Evolutionary conservation across 2,888 invertebrate species (phyloP).

Genomic region (Nomada fucata): DNA sequence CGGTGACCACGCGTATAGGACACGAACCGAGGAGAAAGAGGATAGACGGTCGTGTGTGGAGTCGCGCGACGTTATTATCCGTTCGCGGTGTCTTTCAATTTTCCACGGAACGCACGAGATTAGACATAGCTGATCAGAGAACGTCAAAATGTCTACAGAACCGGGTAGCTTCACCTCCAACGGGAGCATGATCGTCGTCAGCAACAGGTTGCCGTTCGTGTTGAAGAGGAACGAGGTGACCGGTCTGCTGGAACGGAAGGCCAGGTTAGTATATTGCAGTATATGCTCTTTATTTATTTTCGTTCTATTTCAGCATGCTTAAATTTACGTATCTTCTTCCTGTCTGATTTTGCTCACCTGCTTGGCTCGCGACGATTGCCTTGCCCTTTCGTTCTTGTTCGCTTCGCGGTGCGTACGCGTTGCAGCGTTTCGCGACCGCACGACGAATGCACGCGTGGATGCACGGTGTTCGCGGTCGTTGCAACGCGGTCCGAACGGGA

Average conservation of each 20-base stretch:
- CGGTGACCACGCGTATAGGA: conserved; percentile 30
- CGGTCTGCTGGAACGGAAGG: conserved; percentile 90
- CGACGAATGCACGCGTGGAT: conserved; percentile 11
- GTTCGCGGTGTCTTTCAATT: conserved; percentile 36
- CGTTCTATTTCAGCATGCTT: background rate
- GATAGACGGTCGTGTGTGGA: conserved; percentile 43
- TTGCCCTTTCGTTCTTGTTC: background rate
- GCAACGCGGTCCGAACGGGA: conserved; percentile 9
- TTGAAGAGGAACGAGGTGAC: conserved; percentile 90
- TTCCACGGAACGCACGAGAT: conserved; percentile 5
- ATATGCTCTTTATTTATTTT: background rate
- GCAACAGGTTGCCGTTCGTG: conserved; percentile 95
- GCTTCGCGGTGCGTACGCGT: background rate
- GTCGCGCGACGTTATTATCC: conserved; percentile 35
- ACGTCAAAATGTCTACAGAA: conserved; percentile 78
- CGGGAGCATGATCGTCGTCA: conserved; percentile 95
- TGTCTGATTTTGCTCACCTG: background rate
- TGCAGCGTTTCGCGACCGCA: background rate
- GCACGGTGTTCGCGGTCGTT: conserved; percentile 10
- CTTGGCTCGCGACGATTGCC: background rate
- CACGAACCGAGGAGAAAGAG: conserved; percentile 32
- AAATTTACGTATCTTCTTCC: background rate
- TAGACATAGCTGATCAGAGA: conserved; percentile 33
- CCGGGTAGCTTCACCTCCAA: conserved; percentile 80
- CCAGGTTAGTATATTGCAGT: conserved; percentile 88